These are phyloP conservation scores for Oncorhynchus tshawytscha DNA, from an alignment of 2,113 vertebrate species.

Conservation along the genomic window DNA sequence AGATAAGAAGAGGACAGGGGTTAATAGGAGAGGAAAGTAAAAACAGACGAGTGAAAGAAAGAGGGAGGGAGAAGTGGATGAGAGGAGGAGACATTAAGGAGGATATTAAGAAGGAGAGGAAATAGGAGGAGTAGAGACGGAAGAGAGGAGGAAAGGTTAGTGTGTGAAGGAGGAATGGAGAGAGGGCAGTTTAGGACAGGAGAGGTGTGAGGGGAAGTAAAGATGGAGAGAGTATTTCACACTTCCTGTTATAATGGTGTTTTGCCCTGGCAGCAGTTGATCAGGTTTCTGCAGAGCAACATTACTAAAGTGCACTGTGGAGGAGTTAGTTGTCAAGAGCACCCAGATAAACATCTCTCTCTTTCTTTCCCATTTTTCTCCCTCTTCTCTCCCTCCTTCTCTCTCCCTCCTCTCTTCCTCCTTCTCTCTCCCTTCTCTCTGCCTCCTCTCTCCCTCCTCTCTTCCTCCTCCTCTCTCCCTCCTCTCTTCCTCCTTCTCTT, in stretches of 20 bases:
- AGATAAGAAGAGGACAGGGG: neutral
- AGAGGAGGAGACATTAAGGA: neutral
- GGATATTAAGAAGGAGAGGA: conserved; percentile 16
- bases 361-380: neutral
- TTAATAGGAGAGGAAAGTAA: neutral
- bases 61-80: neutral
- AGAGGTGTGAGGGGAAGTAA: neutral
- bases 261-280: neutral
- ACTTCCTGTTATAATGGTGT: no score
- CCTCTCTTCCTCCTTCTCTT: conserved; percentile 15
- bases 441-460: conserved; percentile 5
- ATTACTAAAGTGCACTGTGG: neutral
- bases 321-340: neutral
- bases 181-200: neutral
- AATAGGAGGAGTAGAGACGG: conserved; percentile 3
- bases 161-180: neutral
- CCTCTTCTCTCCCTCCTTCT: neutral
- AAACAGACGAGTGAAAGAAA: neutral
- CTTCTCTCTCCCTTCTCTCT: no score
- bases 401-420: neutral
- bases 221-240: neutral
- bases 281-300: neutral
- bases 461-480: neutral
- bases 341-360: neutral
- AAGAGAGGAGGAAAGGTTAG: neutral